Conservation (phyloP, 2,888 invertebrate genomes). For the Oxystoma pomonae region DNA sequence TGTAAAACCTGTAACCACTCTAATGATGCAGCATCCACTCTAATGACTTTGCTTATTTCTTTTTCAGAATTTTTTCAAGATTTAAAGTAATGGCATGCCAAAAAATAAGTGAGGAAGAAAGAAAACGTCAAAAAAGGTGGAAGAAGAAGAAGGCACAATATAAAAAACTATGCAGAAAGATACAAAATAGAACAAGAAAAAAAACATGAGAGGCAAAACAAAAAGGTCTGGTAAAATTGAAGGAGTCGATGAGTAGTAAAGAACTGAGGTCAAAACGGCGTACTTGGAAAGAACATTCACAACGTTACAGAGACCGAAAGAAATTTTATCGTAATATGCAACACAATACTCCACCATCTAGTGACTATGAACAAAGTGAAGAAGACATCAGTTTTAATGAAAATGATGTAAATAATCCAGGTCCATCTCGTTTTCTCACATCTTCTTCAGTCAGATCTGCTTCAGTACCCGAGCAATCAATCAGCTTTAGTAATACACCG, state of each 20-base stretch:
- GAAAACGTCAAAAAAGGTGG: neutral
- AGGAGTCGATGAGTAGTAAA: neutral
- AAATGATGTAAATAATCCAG: neutral
- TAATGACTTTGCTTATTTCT: neutral
- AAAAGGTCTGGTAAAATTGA: neutral
- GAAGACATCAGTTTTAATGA: neutral
- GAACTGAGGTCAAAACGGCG: neutral
- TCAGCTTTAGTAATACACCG: neutral
- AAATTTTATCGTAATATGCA: neutral
- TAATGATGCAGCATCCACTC: slow-evolving; percentile 1
- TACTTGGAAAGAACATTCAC: neutral
- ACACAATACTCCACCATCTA: neutral
- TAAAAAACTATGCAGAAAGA: neutral
- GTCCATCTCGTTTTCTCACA: too few relatives aligned
- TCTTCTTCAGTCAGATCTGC: too few relatives aligned
- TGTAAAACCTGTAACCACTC: neutral
- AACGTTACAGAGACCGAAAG: neutral
- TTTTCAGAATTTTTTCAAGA: neutral
- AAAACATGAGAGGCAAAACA: neutral
- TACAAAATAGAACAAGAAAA: slow-evolving; percentile 2
- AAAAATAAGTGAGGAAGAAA: neutral
- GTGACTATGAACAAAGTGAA: neutral
- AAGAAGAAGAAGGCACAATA: neutral
- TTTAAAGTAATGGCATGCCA: neutral
- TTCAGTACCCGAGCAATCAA: neutral